Evolutionary conservation across 1,140 invertebrate species (phyloP), one percentile per base, ranked within the genome.

Genomic region (Eufriesea mexicana): DNA sequence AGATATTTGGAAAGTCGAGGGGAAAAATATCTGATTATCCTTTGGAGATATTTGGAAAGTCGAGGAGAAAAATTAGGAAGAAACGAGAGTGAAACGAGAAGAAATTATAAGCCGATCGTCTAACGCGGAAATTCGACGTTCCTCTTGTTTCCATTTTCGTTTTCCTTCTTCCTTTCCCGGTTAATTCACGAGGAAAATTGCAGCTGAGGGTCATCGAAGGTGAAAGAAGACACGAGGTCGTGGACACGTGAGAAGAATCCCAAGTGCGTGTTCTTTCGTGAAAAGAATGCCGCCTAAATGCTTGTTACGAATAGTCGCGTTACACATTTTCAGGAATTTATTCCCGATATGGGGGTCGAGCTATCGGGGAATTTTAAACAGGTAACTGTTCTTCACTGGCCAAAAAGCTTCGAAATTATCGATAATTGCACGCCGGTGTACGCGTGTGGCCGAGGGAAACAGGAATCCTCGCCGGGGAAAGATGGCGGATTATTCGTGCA

Each of bases 121-220:
- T 28, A 67, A 68, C 20, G 47, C 25, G 73, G 28, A 51, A 62
- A 78, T n/a, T 9, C n/a, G 23, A 25, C 59, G 73, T 62, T 67
- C 75, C 49, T 77, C 73, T 28, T 28, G 54, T 51, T 66, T 28
- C 47, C 4, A 4, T 20, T 5, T 25, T 25, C 16, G 18, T 45
- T 18, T 10, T 6, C 12, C 45, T 18, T n/a, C n/a, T 70, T 51
- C 2, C 2, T 20, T 55, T 42, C 18, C 42, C 35, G 23, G 45
- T 18, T 12, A 6, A 12, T 23, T 49, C 12, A 35, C 23, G 6
- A 54, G 59, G 76, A 66, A 79, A 79, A 84, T 57, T 25, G 49
- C 76, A 25, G 67, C 35, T 12, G 42, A 70, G 25, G 4, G 9
- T 51, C 66, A 57, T 72, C 18, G 68, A 84, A 73, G 76, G 68